Percentiles rank a stretch among this genome's conserved stretches.
These are phyloP conservation scores for Cisticola juncidis DNA, from an alignment of 2,113 vertebrate species.

Conservation along the genomic window DNA sequence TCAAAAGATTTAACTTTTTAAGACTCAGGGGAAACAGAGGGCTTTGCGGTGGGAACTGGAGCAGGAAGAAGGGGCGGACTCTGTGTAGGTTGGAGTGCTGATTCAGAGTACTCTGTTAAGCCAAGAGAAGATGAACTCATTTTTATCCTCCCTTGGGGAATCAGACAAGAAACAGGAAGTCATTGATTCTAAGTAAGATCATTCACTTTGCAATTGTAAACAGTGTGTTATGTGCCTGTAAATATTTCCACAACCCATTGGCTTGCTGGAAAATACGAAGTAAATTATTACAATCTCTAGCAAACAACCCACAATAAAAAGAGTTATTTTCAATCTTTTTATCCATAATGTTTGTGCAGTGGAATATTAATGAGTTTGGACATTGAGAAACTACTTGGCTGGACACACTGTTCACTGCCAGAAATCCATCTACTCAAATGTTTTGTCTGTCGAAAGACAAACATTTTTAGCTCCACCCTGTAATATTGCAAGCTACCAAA, in stretches of 20 bases:
- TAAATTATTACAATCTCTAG: conserved; percentile 43
- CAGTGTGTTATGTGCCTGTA: conserved; percentile 68
- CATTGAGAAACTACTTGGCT: conserved; percentile 47
- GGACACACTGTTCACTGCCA: conserved; percentile 17
- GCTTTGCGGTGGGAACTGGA: conserved; percentile 40
- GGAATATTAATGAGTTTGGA: conserved; percentile 51
- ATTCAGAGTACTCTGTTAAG: conserved; percentile 59
- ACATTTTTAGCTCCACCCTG: conserved; percentile 47
- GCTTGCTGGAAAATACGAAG: conserved; percentile 51
- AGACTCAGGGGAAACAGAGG: background rate
- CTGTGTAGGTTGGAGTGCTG: conserved; percentile 57
- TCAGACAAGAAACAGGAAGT: conserved; percentile 78
- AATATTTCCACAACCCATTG: conserved; percentile 70
- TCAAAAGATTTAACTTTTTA: conserved; percentile 18
- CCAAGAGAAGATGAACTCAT: conserved; percentile 66
- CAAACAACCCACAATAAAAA: conserved; percentile 29
- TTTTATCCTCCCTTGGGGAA: conserved; percentile 70
- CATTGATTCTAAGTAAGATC: conserved; percentile 74
- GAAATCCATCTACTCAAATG: conserved; percentile 27
- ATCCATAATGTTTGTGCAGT: conserved; percentile 46
- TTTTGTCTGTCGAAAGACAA: conserved; percentile 53
- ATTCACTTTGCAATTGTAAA: conserved; percentile 74
- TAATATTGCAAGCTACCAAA: background rate
- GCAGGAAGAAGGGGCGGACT: conserved; percentile 53
- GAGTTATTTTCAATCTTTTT: conserved; percentile 40